Evolutionary conservation across 1,140 invertebrate species (phyloP).

Genomic region (Orchesella cincta): DNA sequence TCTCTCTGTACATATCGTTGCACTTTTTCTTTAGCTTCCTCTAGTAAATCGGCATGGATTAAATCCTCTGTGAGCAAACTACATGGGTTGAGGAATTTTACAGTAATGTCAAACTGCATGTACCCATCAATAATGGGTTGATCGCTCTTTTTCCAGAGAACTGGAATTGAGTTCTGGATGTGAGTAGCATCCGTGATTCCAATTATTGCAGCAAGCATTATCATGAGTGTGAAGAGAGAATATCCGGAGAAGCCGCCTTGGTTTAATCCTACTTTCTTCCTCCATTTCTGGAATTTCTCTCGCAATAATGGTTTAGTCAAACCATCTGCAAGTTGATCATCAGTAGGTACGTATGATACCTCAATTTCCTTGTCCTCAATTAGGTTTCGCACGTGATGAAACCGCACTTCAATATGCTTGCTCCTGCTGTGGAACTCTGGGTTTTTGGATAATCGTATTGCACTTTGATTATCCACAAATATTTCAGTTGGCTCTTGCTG

Average conservation of each 20-base stretch:
- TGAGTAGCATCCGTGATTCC: slow-evolving; percentile 52
- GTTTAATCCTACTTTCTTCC: slow-evolving; percentile 55
- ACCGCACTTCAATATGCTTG: slow-evolving; percentile 56
- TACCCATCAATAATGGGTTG: slow-evolving; percentile 41
- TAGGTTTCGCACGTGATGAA: slow-evolving; percentile 54
- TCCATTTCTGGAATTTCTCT: slow-evolving; percentile 51
- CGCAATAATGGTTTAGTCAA: slow-evolving; percentile 54
- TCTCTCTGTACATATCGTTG: neutral
- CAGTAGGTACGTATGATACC: slow-evolving; percentile 49
- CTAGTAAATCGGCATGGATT: neutral
- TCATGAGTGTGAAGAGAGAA: slow-evolving; percentile 57
- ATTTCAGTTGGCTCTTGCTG: slow-evolving; percentile 37
- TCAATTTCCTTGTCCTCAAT: slow-evolving; percentile 50
- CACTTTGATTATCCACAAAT: slow-evolving; percentile 53
- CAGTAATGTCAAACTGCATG: neutral
- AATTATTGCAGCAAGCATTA: slow-evolving; percentile 53
- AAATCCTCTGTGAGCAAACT: slow-evolving; percentile 30
- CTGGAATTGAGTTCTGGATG: slow-evolving; percentile 35
- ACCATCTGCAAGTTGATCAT: slow-evolving; percentile 54
- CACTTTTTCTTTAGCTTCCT: neutral
- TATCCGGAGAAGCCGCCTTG: slow-evolving; percentile 54
- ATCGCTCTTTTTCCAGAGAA: slow-evolving; percentile 2
- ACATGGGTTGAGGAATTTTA: neutral
- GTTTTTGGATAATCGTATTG: slow-evolving; percentile 54
- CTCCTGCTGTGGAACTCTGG: slow-evolving; percentile 56